Base-by-base conservation (phyloP, 2,113 vertebrate genomes). In the Uropsilus gracilis region DNA sequence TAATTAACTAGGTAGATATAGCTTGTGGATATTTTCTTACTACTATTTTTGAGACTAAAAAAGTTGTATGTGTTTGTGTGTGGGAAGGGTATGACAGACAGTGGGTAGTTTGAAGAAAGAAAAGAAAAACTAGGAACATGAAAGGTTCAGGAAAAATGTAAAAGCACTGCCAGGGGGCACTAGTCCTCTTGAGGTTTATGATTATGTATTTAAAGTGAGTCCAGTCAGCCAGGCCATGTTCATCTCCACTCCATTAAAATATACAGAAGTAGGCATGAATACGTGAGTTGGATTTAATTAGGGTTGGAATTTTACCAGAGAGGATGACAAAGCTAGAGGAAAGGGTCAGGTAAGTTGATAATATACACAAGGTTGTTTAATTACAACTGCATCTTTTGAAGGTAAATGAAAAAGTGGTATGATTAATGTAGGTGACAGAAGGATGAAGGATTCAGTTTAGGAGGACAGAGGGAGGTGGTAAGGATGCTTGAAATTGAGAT, bases 201-300 rank as follows among this genome's bases (percentile, higher is more conserved):
- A n/a, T n/a, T n/a, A n/a, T n/a, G n/a, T n/a, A n/a, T 71, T 69
- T 90, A 63, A 94, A 89, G 59, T 77, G 55, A 87, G 55, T 89
- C 24, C 13, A 55, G 46, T 76, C 26, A 92, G 53, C 12, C 69
- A 13, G 81, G 63, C 53, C 80, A 13, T 71, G 9, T 75, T 87
- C 63, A 76, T 6, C 55, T 76, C 75, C 69, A 90, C 55, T 72
- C 83, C 69, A 90, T 77, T 86, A 72, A 93, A 90, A 53, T 77
- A 34, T 34, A 93, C 30, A 77, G 14, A 77, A 32, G 13, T 44
- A 72, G n/a, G 9, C 46, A 93, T 16, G n/a, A 87, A 72, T n/a
- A 93, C 76, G 30, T 84, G 28, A 82, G 37, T 18, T 86, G 22
- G 24, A 48, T 77, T 84, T 89, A 93, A 73, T 12, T 44, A 46